Percentiles rank a stretch among this genome's conserved stretches.
Conservation (phyloP, 1,140 invertebrate species). For the Bombus superbus region DNA sequence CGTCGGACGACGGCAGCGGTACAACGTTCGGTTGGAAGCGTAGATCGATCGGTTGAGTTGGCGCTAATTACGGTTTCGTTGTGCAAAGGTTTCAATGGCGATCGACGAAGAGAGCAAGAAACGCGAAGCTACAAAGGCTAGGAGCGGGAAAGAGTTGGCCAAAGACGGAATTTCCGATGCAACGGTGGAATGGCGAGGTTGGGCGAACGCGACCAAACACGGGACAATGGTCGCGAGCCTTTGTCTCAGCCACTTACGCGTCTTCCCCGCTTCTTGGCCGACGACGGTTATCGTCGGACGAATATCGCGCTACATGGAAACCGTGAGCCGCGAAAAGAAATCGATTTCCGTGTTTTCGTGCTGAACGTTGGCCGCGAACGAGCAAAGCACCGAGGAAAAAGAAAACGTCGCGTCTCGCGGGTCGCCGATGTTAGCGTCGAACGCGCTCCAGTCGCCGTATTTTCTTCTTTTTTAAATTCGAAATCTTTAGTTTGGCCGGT, state of each 20-base stretch:
- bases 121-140: not conserved
- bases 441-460: too few relatives aligned
- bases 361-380: not conserved
- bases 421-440: not conserved
- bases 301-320: not conserved
- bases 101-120: not conserved
- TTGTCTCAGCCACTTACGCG: constrained; percentile 22
- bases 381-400: not conserved
- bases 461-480: too few relatives aligned
- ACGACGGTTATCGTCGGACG: not conserved
- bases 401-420: not conserved
- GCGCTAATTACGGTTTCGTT: constrained; percentile 21
- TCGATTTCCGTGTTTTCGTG: not conserved
- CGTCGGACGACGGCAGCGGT: not conserved
- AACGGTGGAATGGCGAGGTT: not conserved
- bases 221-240: constrained; percentile 33
- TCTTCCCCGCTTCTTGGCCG: constrained; percentile 3
- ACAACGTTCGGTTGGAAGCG: not conserved
- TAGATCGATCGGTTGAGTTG: not conserved
- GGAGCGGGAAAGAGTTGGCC: too few relatives aligned
- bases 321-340: not conserved
- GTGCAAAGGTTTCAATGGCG: constrained; percentile 22
- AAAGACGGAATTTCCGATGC: not conserved
- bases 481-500: too few relatives aligned
- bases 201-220: not conserved